These are phyloP conservation scores for Lonchura striata DNA, from an alignment of 2,113 vertebrate species.

Conservation along the genomic window DNA sequence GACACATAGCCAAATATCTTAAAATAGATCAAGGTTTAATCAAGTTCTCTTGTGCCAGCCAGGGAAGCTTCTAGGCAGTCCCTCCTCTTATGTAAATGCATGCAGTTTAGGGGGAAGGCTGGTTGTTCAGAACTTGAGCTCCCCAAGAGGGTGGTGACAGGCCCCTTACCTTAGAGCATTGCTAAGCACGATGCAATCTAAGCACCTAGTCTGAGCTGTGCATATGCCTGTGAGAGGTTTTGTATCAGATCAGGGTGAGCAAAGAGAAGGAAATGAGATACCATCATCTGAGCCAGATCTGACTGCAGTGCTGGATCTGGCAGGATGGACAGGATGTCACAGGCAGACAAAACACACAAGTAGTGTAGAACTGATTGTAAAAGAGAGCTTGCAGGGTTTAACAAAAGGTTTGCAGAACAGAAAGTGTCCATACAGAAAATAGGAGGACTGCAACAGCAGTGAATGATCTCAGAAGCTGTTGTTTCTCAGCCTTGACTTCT, in stretches of 20 bases:
- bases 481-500: neutral
- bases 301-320: neutral
- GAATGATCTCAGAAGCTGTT: neutral
- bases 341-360: neutral
- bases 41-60: neutral
- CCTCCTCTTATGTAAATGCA: neutral
- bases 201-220: neutral
- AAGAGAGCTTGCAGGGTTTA: neutral
- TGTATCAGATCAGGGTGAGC: neutral
- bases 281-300: neutral
- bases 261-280: neutral
- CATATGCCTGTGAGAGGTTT: fast-evolving
- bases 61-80: neutral
- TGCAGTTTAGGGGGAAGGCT: neutral
- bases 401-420: neutral
- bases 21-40: neutral
- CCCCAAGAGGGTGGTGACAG: slow-evolving; percentile 26
- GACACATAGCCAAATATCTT: neutral
- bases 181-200: neutral
- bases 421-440: neutral
- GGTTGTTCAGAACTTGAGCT: neutral
- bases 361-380: neutral
- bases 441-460: neutral
- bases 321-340: neutral
- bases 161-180: neutral